Percentiles rank a stretch among this genome's conserved stretches.
Conservation (phyloP, 2,797 vertebrate species). For the Microcaecilia unicolor region DNA sequence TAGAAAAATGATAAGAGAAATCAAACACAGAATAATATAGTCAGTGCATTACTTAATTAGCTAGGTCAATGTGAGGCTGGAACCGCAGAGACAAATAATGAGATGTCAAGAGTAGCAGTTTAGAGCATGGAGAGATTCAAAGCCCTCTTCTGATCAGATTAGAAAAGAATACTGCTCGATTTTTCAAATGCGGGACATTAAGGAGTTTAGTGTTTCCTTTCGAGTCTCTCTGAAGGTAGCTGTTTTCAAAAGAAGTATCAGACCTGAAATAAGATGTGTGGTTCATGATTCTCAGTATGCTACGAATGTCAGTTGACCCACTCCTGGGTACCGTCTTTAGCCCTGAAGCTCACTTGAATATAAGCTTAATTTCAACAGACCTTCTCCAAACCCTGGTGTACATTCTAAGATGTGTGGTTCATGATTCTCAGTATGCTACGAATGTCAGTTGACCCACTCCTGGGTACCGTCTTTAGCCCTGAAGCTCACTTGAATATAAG, state of each 20-base stretch:
- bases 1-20: constrained; percentile 18
- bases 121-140: constrained; percentile 34
- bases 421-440: no score
- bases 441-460: no score
- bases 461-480: no score
- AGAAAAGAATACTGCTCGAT: constrained; percentile 17
- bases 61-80: constrained; percentile 50
- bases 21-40: constrained; percentile 46
- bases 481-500: no score
- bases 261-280: constrained; percentile 14
- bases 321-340: no score
- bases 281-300: no score
- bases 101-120: constrained; percentile 38
- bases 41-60: constrained; percentile 55
- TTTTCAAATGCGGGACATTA: constrained; percentile 36
- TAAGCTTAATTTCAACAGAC: no score
- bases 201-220: constrained; percentile 30
- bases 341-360: no score
- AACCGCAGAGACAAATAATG: constrained; percentile 49
- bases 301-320: no score
- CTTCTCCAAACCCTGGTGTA: no score
- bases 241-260: constrained; percentile 4
- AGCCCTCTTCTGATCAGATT: constrained; percentile 32
- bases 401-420: no score
- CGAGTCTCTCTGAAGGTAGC: constrained; percentile 15